Evolutionary conservation across 2,113 vertebrate species (phyloP).

Genomic region (Microcebus tavaratra): DNA sequence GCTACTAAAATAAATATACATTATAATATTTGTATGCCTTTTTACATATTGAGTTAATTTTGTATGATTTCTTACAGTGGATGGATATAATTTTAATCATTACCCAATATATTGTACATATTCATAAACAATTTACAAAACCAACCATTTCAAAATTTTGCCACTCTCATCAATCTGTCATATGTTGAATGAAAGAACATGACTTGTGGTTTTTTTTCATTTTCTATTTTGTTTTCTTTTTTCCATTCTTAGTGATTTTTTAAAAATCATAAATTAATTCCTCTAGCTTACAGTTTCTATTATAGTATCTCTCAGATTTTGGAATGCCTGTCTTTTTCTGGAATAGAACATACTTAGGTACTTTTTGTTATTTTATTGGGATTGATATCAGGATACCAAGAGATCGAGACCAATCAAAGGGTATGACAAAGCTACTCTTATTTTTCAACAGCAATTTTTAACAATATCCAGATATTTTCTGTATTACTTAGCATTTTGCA

Average conservation of each 20-base stretch:
- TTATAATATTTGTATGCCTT: background rate
- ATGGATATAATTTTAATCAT: background rate
- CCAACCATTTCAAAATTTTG: background rate
- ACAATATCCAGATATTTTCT: background rate
- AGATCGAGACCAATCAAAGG: background rate
- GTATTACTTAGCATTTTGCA: background rate
- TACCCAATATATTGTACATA: background rate
- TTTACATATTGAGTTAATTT: background rate
- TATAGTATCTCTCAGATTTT: background rate
- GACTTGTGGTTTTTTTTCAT: background rate
- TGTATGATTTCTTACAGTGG: background rate
- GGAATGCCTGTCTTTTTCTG: background rate
- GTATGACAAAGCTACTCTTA: background rate
- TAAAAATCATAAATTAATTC: background rate
- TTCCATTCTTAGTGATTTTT: background rate
- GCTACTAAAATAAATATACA: background rate
- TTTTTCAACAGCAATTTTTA: background rate
- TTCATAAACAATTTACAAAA: background rate
- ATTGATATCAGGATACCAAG: background rate
- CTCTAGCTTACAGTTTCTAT: background rate
- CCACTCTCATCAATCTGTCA: background rate
- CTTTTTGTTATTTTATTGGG: background rate
- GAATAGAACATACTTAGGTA: background rate
- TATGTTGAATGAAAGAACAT: background rate
- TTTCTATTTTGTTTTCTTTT: background rate